phyloP scores from a whole-genome alignment of 2,888 invertebrate species.

The Nesidiocoris tenuis region DNA sequence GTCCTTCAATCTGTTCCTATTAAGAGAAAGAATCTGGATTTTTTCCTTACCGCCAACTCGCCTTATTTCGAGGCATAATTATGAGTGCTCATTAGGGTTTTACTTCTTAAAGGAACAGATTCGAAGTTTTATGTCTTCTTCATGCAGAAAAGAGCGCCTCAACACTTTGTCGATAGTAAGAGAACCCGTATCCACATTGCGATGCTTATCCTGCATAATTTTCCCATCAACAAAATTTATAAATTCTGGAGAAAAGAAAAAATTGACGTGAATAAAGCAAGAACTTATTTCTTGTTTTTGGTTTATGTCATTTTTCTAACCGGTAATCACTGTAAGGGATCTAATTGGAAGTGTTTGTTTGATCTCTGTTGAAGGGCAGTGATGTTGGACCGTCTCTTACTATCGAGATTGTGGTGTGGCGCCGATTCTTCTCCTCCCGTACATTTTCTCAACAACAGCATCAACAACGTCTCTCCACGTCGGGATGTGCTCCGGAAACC shows the following conservation, averaged over 20 bases:
- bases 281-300: slow-evolving; percentile 3
- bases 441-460: background rate
- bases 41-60: no score
- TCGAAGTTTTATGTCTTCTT: background rate
- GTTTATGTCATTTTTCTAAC: background rate
- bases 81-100: no score
- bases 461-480: background rate
- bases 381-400: slow-evolving; percentile 46
- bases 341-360: slow-evolving; percentile 43
- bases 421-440: background rate
- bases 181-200: slow-evolving; percentile 24
- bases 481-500: background rate
- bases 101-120: no score
- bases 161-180: slow-evolving; percentile 42
- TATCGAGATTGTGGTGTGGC: slow-evolving; percentile 47
- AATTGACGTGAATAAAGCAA: background rate
- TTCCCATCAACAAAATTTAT: background rate
- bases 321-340: slow-evolving; percentile 11
- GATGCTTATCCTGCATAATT: background rate
- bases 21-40: no score
- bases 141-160: slow-evolving; percentile 31
- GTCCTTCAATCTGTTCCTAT: slow-evolving; percentile 10
- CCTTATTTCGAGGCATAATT: no score
- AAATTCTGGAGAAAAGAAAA: background rate
- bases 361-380: slow-evolving; percentile 47